Percentiles rank a stretch among this genome's conserved stretches.
phyloP scores from a whole-genome alignment of 2,797 vertebrate species.

The Neosilurus hyrtlii region DNA sequence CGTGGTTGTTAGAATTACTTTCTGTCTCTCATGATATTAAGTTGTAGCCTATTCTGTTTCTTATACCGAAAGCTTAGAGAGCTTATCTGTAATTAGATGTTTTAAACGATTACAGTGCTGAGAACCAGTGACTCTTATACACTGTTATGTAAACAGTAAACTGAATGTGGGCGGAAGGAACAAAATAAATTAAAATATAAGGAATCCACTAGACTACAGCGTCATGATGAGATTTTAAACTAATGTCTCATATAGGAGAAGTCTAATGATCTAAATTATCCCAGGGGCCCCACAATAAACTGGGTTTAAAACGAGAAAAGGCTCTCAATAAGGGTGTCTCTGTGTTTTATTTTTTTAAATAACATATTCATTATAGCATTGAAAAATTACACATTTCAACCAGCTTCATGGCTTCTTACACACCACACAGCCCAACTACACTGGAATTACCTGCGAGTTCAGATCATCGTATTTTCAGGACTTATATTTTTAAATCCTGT shows the following conservation, averaged over 20 bases:
- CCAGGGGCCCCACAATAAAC: neutral
- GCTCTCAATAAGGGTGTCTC: neutral
- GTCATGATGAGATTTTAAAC: neutral
- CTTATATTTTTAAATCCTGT: neutral
- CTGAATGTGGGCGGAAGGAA: neutral
- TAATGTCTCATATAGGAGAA: neutral
- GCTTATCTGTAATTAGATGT: too few species aligned
- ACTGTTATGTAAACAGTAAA: neutral
- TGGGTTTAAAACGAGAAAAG: neutral
- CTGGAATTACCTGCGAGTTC: neutral
- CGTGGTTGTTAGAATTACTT: neutral
- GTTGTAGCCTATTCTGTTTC: too few species aligned
- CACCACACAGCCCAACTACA: neutral
- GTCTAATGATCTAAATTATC: neutral
- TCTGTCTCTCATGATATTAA: too few species aligned
- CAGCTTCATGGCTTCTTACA: too few species aligned
- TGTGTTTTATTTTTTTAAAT: neutral
- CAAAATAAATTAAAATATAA: neutral
- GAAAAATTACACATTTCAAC: neutral
- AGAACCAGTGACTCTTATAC: neutral
- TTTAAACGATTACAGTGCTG: neutral
- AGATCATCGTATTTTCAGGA: neutral
- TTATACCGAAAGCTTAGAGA: too few species aligned
- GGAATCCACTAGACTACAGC: neutral
- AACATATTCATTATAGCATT: neutral